Conservation (phyloP, 2,888 invertebrate genomes). For the Minunthozetes semirufus region DNA sequence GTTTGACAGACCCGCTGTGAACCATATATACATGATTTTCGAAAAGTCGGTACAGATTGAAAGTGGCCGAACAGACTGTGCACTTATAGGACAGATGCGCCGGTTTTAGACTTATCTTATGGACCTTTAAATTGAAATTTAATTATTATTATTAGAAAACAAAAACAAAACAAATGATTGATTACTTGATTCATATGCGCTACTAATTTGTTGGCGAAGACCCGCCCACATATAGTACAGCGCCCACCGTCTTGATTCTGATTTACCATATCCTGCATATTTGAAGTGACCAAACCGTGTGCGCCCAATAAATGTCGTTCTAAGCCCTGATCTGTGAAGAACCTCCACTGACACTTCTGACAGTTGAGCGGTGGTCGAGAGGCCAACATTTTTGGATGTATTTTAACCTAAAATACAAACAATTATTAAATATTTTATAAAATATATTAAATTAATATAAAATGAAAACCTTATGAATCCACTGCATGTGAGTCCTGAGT, state of each 20-base stretch:
- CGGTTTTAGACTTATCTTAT: constrained; percentile 81
- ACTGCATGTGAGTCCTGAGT: constrained; percentile 90
- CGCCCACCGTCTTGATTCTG: constrained; percentile 88
- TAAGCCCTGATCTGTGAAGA: constrained; percentile 93
- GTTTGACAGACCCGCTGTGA: constrained; percentile 63
- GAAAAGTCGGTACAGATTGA: constrained; percentile 90
- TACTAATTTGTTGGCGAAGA: constrained; percentile 86
- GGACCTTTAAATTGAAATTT: constrained; percentile 54
- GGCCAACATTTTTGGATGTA: constrained; percentile 92
- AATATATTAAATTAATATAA: constrained; percentile 42
- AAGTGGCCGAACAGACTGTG: constrained; percentile 87
- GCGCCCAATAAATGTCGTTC: constrained; percentile 89
- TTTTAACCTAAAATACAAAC: constrained; percentile 59
- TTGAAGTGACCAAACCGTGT: constrained; percentile 88
- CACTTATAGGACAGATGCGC: constrained; percentile 91
- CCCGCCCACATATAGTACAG: constrained; percentile 90
- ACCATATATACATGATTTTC: constrained; percentile 90
- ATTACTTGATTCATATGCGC: constrained; percentile 71
- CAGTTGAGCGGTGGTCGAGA: constrained; percentile 89
- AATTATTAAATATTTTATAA: constrained; percentile 37
- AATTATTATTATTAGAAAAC: constrained; percentile 18
- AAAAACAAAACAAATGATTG: neutral
- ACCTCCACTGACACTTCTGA: constrained; percentile 90
- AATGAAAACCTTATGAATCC: constrained; percentile 71
- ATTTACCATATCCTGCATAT: constrained; percentile 92